These are phyloP conservation scores for Drosophila phalerata DNA, from an alignment of 2,888 invertebrate genomes.

Conservation along the genomic window DNA sequence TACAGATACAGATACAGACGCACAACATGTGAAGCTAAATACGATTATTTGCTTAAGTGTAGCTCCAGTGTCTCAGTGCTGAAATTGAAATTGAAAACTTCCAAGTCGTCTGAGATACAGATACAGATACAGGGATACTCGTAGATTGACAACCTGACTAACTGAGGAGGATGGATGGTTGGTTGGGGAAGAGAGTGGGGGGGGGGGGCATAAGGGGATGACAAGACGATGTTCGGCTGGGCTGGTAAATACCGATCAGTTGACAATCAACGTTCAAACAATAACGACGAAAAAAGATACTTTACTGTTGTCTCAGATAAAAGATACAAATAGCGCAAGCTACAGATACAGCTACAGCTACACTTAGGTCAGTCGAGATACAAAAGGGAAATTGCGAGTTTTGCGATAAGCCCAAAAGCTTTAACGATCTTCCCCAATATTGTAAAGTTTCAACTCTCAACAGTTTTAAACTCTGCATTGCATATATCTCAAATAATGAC, in stretches of 20 bases:
- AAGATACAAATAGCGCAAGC: slow-evolving; percentile 53
- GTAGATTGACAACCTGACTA: slow-evolving; percentile 15
- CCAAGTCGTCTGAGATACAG: slow-evolving; percentile 12
- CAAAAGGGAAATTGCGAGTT: background rate
- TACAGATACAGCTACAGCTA: slow-evolving; percentile 25
- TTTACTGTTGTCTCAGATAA: slow-evolving; percentile 66
- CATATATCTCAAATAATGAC: slow-evolving; percentile 28
- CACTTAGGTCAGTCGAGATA: too few species aligned
- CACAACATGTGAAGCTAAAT: slow-evolving; percentile 65
- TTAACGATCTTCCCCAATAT: background rate
- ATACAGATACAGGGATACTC: slow-evolving; percentile 19
- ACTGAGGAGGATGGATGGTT: slow-evolving; percentile 16
- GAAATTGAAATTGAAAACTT: slow-evolving; percentile 71
- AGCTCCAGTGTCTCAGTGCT: slow-evolving; percentile 52
- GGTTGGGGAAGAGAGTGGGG: background rate
- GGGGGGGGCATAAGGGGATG: background rate
- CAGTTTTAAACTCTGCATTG: slow-evolving; percentile 12
- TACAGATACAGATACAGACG: slow-evolving; percentile 36
- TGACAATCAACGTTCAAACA: slow-evolving; percentile 77
- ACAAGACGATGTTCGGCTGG: slow-evolving; percentile 23
- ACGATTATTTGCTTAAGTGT: slow-evolving; percentile 80
- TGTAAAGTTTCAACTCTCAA: slow-evolving; percentile 11
- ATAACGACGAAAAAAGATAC: slow-evolving; percentile 52
- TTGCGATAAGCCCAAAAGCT: slow-evolving; percentile 17
- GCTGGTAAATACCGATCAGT: slow-evolving; percentile 65